Conservation (phyloP, 1,140 invertebrate genomes). For the Ostrea edulis region DNA sequence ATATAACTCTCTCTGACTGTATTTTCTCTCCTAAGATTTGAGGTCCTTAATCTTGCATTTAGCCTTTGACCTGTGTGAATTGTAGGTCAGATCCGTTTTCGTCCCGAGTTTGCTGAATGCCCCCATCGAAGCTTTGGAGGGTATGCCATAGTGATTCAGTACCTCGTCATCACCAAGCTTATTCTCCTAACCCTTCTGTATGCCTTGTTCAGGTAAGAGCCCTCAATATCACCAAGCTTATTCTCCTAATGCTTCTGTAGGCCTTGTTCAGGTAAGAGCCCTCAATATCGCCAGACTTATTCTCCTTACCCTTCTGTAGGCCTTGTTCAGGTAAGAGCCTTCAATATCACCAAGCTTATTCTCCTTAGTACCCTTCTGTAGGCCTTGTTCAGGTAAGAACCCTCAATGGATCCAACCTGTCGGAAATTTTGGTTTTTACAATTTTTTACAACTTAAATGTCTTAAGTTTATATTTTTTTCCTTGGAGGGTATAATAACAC, state of each 20-base stretch:
- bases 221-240: not conserved
- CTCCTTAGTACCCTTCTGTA: too few species aligned
- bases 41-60: too few species aligned
- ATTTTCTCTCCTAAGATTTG: too few species aligned
- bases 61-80: not conserved
- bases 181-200: conserved; percentile 79
- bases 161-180: conserved; percentile 78
- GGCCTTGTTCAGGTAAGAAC: too few species aligned
- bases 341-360: not conserved
- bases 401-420: conserved; percentile 14
- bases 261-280: too few species aligned
- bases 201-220: conserved; percentile 78
- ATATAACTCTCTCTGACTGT: too few species aligned
- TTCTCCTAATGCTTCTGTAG: not conserved
- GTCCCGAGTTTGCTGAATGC: conserved; percentile 59
- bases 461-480: too few species aligned
- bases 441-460: too few species aligned
- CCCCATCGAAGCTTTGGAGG: conserved; percentile 75
- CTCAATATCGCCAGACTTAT: conserved; percentile 78
- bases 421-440: too few species aligned
- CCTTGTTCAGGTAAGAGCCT: conserved; percentile 77
- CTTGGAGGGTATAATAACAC: too few species aligned
- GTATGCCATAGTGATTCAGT: conserved; percentile 78
- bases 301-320: conserved; percentile 78
- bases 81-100: conserved; percentile 11